phyloP scores from a whole-genome alignment of 2,113 vertebrate species.

The Tonatia bakeri region DNA sequence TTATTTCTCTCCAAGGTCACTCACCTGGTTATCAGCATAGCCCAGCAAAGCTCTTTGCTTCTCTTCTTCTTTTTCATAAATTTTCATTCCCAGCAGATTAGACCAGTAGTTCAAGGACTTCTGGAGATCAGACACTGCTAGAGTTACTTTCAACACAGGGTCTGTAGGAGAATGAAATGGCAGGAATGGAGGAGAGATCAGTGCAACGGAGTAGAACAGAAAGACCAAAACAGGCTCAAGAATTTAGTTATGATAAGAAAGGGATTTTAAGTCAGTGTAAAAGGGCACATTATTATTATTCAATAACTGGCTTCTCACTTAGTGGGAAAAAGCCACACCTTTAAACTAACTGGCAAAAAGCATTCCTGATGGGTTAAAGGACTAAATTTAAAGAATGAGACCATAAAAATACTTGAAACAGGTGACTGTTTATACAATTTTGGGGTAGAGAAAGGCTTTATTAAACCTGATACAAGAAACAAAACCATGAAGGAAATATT shows the following conservation, averaged over 20 bases:
- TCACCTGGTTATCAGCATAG: conserved; percentile 90
- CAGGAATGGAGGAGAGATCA: neutral
- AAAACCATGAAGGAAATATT: conserved; percentile 21
- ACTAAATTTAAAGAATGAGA: conserved; percentile 20
- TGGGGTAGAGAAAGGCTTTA: neutral
- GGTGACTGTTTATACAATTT: neutral
- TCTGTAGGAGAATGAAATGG: conserved; percentile 76
- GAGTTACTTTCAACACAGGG: conserved; percentile 92
- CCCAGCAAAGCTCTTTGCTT: conserved; percentile 88
- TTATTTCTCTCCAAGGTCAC: neutral
- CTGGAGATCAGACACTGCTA: conserved; percentile 91
- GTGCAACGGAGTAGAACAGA: neutral
- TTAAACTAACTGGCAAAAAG: conserved; percentile 4
- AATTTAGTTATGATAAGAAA: conserved; percentile 18
- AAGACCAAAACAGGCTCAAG: neutral
- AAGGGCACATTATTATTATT: neutral
- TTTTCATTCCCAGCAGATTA: conserved; percentile 89
- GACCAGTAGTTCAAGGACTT: conserved; percentile 91
- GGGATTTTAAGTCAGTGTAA: neutral
- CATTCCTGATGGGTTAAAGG: neutral
- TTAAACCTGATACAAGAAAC: neutral
- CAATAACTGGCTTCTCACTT: neutral
- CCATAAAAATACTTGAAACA: neutral
- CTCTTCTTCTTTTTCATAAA: conserved; percentile 88
- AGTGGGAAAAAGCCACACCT: neutral